Conservation (phyloP, 2,113 vertebrate species). For the Pomatostomus ruficeps region DNA sequence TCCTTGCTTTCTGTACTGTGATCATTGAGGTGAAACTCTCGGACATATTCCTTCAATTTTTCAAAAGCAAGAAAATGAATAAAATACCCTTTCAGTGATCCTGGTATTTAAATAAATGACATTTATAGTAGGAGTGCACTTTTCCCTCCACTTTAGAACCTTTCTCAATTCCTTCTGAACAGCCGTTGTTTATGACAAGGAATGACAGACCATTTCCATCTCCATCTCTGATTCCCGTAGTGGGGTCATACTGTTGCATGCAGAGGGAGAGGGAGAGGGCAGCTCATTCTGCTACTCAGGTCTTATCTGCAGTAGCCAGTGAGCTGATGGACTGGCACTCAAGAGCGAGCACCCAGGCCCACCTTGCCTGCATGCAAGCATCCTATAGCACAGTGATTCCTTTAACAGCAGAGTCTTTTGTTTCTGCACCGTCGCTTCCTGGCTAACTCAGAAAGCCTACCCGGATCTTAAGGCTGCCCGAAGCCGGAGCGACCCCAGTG, state of each 20-base stretch:
- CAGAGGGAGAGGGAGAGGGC: not conserved
- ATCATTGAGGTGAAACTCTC: conserved; percentile 24
- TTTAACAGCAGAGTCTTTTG: not conserved
- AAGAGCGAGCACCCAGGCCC: not conserved
- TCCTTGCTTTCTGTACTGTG: not conserved
- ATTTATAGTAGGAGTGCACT: conserved; percentile 52
- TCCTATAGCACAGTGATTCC: not conserved
- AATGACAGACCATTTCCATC: conserved; percentile 41
- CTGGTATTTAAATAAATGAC: conserved; percentile 59
- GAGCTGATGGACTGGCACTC: not conserved
- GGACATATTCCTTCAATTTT: conserved; percentile 38
- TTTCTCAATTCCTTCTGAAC: conserved; percentile 12
- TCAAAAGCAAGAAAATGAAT: conserved; percentile 44
- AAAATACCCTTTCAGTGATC: conserved; percentile 51
- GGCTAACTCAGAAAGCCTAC: too few relatives aligned
- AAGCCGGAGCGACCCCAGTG: too few relatives aligned
- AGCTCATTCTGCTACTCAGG: not conserved
- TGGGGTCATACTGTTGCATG: not conserved
- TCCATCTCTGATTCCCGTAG: not conserved
- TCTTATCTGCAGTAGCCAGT: not conserved
- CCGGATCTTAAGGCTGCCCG: too few relatives aligned
- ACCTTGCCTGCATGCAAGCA: rapidly evolving
- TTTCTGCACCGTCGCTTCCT: too few relatives aligned
- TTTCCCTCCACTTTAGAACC: conserved; percentile 31
- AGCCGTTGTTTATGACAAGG: conserved; percentile 15